phyloP scores from a whole-genome alignment of 2,113 vertebrate genomes.

The Pollimyrus isidori region DNA sequence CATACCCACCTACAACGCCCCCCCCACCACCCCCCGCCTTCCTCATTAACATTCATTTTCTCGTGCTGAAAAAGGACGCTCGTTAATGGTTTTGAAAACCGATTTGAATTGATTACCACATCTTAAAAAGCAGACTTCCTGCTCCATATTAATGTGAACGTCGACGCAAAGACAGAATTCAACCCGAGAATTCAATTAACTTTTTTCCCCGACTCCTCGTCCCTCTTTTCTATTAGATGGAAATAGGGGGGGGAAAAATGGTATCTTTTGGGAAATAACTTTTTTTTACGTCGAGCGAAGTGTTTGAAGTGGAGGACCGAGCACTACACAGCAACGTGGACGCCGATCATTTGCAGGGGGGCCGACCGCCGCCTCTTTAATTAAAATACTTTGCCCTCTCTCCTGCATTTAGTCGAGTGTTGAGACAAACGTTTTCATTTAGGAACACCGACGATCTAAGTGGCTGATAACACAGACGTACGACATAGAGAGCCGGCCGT shows the following conservation, averaged over 20 bases:
- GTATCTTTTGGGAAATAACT: background rate
- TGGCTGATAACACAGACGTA: background rate
- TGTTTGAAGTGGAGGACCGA: background rate
- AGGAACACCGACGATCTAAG: background rate
- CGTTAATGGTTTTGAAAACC: constrained; percentile 50
- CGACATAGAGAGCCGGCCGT: background rate
- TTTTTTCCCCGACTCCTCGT: constrained; percentile 24
- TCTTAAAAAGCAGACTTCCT: constrained; percentile 39
- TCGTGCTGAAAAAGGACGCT: constrained; percentile 38
- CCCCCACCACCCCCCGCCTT: background rate
- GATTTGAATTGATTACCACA: constrained; percentile 41
- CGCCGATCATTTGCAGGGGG: background rate
- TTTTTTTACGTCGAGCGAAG: background rate
- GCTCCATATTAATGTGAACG: constrained; percentile 41
- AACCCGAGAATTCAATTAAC: constrained; percentile 60
- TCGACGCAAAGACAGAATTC: constrained; percentile 39
- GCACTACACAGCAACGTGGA: background rate
- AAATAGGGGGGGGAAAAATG: background rate
- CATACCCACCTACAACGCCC: constrained; percentile 44
- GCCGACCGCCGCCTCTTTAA: background rate
- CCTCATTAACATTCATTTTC: constrained; percentile 62
- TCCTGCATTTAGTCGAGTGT: background rate
- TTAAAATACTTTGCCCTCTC: background rate
- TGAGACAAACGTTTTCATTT: background rate
- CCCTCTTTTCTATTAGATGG: background rate